These are phyloP conservation scores for Herminia tarsipennalis DNA, from an alignment of 2,888 invertebrate genomes.

Conservation along the genomic window DNA sequence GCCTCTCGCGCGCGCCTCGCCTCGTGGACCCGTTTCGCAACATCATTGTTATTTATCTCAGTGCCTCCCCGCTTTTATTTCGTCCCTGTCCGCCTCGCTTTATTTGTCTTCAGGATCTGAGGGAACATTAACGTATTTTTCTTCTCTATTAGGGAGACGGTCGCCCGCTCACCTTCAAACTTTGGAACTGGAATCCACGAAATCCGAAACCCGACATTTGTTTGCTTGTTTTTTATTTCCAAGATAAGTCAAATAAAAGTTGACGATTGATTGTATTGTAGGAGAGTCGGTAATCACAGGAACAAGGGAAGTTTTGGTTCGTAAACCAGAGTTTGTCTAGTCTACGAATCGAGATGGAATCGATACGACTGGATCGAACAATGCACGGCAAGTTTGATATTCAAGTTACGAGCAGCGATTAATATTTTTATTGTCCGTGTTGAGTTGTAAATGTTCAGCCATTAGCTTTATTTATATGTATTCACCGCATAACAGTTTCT, in stretches of 20 bases:
- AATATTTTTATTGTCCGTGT: constrained; percentile 52
- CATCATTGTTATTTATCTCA: constrained; percentile 83
- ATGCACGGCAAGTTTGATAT: constrained; percentile 58
- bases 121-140: constrained; percentile 86
- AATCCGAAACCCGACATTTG: constrained; percentile 69
- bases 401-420: constrained; percentile 51
- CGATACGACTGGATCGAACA: constrained; percentile 49
- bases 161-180: constrained; percentile 81
- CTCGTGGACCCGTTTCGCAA: constrained; percentile 58
- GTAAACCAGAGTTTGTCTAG: constrained; percentile 58
- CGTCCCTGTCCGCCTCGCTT: constrained; percentile 78
- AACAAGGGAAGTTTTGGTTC: constrained; percentile 60
- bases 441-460: constrained; percentile 45
- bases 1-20: constrained; percentile 31
- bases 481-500: constrained; percentile 51
- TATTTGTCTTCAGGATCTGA: constrained; percentile 84
- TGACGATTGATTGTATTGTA: constrained; percentile 82
- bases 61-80: constrained; percentile 79
- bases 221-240: constrained; percentile 80
- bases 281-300: constrained; percentile 70
- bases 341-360: constrained; percentile 52
- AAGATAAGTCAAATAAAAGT: constrained; percentile 82
- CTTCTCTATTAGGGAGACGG: constrained; percentile 83
- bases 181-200: constrained; percentile 68
- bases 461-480: constrained; percentile 53